phyloP scores from a whole-genome alignment of 2,888 invertebrate genomes.

The Aleiodes leptofemur region DNA sequence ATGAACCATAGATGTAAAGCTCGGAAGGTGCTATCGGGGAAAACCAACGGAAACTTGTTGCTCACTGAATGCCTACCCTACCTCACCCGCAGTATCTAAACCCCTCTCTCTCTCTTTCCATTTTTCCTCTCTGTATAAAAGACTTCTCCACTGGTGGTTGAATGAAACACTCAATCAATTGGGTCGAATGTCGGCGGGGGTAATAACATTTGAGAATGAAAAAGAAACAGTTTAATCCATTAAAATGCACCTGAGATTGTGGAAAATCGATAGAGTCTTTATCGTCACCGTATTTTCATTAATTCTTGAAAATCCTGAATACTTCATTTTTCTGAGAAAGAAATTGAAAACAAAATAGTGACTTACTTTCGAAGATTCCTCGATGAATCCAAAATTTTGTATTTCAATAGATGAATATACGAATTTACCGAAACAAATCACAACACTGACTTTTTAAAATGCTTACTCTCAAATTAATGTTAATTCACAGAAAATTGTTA shows the following conservation, averaged over 20 bases:
- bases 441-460: no score
- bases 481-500: background rate
- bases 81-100: background rate
- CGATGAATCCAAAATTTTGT: no score
- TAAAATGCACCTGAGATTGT: no score
- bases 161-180: slow-evolving; percentile 18
- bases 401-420: no score
- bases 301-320: no score
- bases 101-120: background rate
- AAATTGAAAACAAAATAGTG: no score
- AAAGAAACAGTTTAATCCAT: background rate
- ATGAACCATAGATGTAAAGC: slow-evolving; percentile 6
- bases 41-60: slow-evolving; percentile 51
- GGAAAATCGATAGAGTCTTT: no score
- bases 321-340: no score
- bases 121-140: background rate
- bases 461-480: no score
- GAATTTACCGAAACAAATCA: no score
- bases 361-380: no score
- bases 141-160: background rate
- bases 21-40: slow-evolving; percentile 24
- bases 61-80: slow-evolving; percentile 38
- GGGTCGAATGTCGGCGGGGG: slow-evolving; percentile 18
- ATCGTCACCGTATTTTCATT: no score
- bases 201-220: background rate